Evolutionary conservation across 2,888 invertebrate genomes (phyloP).

Genomic region (Thymelicus sylvestris): DNA sequence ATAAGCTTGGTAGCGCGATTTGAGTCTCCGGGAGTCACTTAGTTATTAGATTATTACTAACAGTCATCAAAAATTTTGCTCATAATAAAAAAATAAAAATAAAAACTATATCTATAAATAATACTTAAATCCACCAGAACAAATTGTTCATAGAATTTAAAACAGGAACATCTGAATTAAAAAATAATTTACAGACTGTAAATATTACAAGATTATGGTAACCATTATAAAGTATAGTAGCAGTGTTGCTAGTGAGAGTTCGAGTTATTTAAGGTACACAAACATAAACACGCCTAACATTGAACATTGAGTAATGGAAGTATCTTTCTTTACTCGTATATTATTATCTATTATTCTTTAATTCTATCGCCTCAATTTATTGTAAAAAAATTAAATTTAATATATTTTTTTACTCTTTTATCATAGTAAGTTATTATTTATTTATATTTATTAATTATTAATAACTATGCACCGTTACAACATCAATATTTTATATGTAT

Average conservation of each 20-base stretch:
- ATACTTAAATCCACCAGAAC: conserved; percentile 8
- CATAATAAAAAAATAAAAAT: too few relatives aligned
- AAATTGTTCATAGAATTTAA: neutral
- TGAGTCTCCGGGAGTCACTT: too few relatives aligned
- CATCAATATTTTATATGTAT: neutral
- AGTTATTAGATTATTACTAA: too few relatives aligned
- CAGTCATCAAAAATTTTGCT: too few relatives aligned
- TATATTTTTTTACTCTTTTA: neutral
- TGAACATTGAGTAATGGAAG: too few relatives aligned
- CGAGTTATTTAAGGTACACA: neutral
- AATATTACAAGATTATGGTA: neutral
- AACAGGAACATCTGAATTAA: neutral
- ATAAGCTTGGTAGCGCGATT: too few relatives aligned
- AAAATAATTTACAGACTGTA: neutral
- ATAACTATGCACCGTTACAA: neutral
- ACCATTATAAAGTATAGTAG: neutral
- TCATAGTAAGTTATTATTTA: too few relatives aligned
- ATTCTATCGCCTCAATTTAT: too few relatives aligned
- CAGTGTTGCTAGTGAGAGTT: neutral
- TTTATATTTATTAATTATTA: too few relatives aligned
- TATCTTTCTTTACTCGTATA: too few relatives aligned
- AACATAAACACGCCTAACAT: too few relatives aligned
- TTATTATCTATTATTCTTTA: too few relatives aligned
- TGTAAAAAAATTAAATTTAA: neutral
- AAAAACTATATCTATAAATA: neutral